phyloP scores from a whole-genome alignment of 2,888 invertebrate species.

The Drosophila dives region DNA sequence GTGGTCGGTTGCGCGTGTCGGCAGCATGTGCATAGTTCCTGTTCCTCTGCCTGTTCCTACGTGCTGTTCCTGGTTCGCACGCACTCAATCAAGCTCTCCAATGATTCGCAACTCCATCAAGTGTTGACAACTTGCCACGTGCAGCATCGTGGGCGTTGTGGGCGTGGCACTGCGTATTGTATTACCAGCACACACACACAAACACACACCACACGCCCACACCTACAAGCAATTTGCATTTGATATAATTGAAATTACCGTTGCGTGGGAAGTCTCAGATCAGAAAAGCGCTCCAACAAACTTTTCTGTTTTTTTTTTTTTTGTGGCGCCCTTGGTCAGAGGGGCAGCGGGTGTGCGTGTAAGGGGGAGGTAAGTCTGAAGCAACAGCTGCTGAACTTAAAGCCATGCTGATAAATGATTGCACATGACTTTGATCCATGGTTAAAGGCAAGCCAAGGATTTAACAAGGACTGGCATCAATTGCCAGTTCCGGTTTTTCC shows the following conservation, averaged over 20 bases:
- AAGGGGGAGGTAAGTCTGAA: neutral
- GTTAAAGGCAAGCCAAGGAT: conserved; percentile 14
- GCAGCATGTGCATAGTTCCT: neutral
- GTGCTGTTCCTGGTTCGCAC: conserved; percentile 41
- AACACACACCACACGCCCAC: conserved; percentile 7
- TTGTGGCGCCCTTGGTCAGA: conserved; percentile 3
- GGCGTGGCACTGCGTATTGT: conserved; percentile 64
- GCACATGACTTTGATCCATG: conserved; percentile 37
- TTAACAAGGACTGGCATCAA: conserved; percentile 41
- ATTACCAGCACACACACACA: conserved; percentile 59
- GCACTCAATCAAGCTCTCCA: conserved; percentile 53
- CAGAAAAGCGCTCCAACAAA: conserved; percentile 1
- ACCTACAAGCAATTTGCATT: conserved; percentile 18
- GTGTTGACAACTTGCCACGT: conserved; percentile 75
- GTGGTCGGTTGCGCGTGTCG: conserved; percentile 8
- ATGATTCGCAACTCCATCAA: conserved; percentile 58
- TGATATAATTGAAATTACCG: conserved; percentile 29
- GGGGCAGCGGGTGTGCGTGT: neutral
- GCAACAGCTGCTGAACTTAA: conserved; percentile 29
- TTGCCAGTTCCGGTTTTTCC: conserved; percentile 24
- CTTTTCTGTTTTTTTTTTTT: neutral
- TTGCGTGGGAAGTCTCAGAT: conserved; percentile 27
- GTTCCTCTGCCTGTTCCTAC: neutral
- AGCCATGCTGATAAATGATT: conserved; percentile 51
- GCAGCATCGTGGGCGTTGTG: conserved; percentile 33